These are phyloP conservation scores for Saccostrea glomerata DNA, from an alignment of 1,140 invertebrate species.

Conservation along the genomic window DNA sequence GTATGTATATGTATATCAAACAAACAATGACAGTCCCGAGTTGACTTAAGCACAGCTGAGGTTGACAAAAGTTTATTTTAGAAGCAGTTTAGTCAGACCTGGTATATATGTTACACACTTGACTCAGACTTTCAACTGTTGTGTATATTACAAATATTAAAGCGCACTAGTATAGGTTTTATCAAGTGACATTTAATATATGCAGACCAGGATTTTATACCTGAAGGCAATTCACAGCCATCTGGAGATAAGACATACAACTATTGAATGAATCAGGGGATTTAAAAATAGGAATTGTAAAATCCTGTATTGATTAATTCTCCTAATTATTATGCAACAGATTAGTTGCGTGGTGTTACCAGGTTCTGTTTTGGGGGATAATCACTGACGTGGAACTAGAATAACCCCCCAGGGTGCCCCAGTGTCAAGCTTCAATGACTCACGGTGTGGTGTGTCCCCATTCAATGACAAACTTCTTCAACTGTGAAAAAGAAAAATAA, in stretches of 20 bases:
- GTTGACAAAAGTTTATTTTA: too few species aligned
- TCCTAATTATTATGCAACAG: neutral
- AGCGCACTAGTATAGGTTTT: neutral
- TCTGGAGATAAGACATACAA: constrained; percentile 1
- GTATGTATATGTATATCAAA: neutral
- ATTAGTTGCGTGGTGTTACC: neutral
- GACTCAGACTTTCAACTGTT: neutral
- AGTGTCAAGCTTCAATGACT: neutral
- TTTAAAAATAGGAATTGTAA: neutral
- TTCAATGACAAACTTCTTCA: neutral
- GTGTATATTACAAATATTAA: neutral
- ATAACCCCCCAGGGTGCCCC: neutral
- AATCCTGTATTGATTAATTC: neutral
- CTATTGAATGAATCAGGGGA: neutral
- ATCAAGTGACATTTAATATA: constrained; percentile 21
- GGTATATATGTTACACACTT: neutral
- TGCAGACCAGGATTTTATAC: constrained; percentile 21
- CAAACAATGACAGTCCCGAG: too few species aligned
- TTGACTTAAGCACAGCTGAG: too few species aligned
- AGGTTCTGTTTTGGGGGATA: neutral
- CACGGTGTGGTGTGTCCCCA: neutral
- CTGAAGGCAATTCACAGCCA: neutral
- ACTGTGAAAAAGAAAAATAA: neutral
- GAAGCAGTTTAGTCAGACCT: neutral
- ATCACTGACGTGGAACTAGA: neutral